phyloP scores from a whole-genome alignment of 2,888 invertebrate species.

The Melieria picta region DNA sequence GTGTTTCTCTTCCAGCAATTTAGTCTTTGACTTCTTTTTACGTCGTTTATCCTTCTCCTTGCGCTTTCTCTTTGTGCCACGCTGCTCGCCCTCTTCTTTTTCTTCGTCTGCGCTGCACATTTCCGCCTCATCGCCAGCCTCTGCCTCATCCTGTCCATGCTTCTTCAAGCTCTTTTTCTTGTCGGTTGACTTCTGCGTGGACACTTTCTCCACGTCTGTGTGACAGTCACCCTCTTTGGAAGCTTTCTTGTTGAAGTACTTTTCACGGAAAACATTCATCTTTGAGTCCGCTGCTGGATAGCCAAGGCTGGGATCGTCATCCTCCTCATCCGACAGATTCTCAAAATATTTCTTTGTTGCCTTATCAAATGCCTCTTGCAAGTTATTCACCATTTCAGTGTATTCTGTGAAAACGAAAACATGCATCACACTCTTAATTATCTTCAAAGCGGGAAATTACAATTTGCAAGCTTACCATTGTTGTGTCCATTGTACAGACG shows the following conservation, averaged over 20 bases:
- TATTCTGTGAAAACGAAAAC: conserved; percentile 73
- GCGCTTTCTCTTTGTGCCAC: conserved; percentile 59
- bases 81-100: conserved; percentile 36
- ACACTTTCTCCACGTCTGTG: conserved; percentile 18
- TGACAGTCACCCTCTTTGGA: conserved; percentile 50
- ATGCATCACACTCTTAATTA: background rate
- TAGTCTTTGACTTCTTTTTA: conserved; percentile 60
- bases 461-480: conserved; percentile 74
- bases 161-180: conserved; percentile 36
- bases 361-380: conserved; percentile 83
- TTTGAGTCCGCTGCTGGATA: conserved; percentile 68
- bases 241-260: conserved; percentile 65
- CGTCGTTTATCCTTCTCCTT: conserved; percentile 65
- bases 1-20: conserved; percentile 43
- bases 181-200: conserved; percentile 25
- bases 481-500: conserved; percentile 91
- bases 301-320: conserved; percentile 79
- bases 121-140: background rate
- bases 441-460: background rate
- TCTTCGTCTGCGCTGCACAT: conserved; percentile 50
- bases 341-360: conserved; percentile 86
- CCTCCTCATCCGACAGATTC: conserved; percentile 84
- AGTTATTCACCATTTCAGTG: conserved; percentile 86
- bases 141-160: conserved; percentile 2
- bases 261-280: conserved; percentile 66